Base-by-base conservation (phyloP, 2,888 invertebrate genomes). In the Pinctada fucata region DNA sequence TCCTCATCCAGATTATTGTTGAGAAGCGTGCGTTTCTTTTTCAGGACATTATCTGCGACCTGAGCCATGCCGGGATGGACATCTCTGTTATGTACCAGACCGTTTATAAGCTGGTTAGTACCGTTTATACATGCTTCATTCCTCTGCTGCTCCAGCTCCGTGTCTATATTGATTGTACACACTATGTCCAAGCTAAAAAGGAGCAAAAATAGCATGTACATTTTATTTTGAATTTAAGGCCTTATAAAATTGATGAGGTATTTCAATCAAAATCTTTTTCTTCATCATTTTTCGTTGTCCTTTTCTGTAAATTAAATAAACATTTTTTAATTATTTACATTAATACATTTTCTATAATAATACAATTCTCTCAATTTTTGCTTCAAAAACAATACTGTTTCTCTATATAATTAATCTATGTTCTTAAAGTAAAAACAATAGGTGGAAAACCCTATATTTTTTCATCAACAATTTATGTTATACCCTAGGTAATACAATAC, bases 131-230 rank as follows among this genome's bases (percentile, higher is more conserved):
- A 84, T 2, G 89, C 88, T 52, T 88, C 85, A 75, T 88, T 89
- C 69, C 91, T 86, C 81, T 91, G 90, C 16, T 84, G 80, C 83
- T 91, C 92, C 8, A 92, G 82, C 31, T 87, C 86, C n/a, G 87
- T 89, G 76, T 92, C 92, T 2, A 90, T 85, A 49, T 86, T 79
- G 48, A 88, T 88, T 4, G 92, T 90, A 49, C 86, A 84, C 51
- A 87, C 77, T 64, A 91, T 90, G 79, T 91, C 91, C 73, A 87
- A 73, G 70, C 90, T 91, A 80, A 16, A 73, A 70, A 13, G 6
- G 58, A 58, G 13, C 6, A 58, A 10, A 58, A 13, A 58, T 10
- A 58, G 13, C 58, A 58, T 58, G 31, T 31, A 31, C 31, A 31
- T 31, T 31, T 31, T 31, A 31, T 31, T 31, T 31, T 31, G 31